Evolutionary conservation across 1,140 invertebrate species (phyloP), one percentile per base, ranked within the genome.

Genomic region (Caenorhabditis latens): DNA sequence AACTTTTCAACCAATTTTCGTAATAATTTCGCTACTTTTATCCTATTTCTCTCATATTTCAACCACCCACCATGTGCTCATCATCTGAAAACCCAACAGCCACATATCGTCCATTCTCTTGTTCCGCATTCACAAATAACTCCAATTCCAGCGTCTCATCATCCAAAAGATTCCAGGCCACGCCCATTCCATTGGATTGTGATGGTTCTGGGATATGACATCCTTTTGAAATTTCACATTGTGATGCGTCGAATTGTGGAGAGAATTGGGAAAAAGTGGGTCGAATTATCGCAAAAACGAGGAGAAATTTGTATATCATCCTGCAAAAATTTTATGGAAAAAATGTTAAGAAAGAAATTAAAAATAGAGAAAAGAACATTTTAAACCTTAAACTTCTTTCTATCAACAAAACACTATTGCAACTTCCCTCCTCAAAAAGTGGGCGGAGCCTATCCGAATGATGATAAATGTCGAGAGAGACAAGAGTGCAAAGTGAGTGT

Each of bases 121-220:
- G 42, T 19, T 75, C 67, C 5, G 67, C 14, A 75, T 75, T 75
- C 67, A 75, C 67, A n/a, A 75, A 75, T 42, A 75, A 48, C 67
- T 75, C 67, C 67, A 75, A 46, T 46, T 46, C 42, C 2, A 75
- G 67, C 14, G 67, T 75, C 67, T 75, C 67, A n/a, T 75, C 67
- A 19, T 75, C 67, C 16, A 75, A n/a, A 11, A 75, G n/a, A 46
- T 46, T 75, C 67, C 67, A 75, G 5, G 67, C 13, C 5, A 75
- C 67, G 19, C 67, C 67, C 67, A 75, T 75, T 46, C 67, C 67
- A n/a, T 46, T 46, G 9, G 43, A 75, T n/a, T 75, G 13, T 11
- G 42, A 19, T 19, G 67, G 42, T 46, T 75, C 67, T 2, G 67
- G 67, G 19, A 75, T 46, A 75, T 75, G 67, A 75, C 67, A 75